Percentiles rank a stretch among this genome's conserved stretches.
phyloP scores from a whole-genome alignment of 2,888 invertebrate species.

The Isotomurus palustris region DNA sequence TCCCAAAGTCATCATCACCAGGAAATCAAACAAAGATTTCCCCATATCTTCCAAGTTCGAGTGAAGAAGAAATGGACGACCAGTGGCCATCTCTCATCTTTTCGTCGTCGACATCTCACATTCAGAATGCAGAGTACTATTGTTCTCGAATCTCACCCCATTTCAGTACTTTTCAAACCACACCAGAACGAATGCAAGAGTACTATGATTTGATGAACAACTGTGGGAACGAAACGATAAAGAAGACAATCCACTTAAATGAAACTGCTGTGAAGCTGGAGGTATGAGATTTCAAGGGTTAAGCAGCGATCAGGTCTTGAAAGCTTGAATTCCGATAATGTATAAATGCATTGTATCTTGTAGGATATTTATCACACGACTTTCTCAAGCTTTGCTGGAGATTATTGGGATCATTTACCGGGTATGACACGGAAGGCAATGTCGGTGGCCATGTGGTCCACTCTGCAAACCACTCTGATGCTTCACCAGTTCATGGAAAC shows the following conservation, averaged over 20 bases:
- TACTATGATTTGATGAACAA: constrained; percentile 15
- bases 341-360: too few relatives aligned
- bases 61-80: constrained; percentile 2
- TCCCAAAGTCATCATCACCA: too few relatives aligned
- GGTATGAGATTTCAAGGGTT: too few relatives aligned
- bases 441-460: constrained; percentile 19
- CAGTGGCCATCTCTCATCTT: not conserved
- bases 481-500: constrained; percentile 31
- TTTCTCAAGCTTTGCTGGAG: constrained; percentile 22
- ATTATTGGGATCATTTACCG: constrained; percentile 18
- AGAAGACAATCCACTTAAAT: constrained; percentile 12
- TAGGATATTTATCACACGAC: constrained; percentile 20
- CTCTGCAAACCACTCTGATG: constrained; percentile 18
- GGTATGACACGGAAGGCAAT: constrained; percentile 8
- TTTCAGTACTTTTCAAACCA: constrained; percentile 17
- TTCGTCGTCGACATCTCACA: not conserved
- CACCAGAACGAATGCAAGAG: constrained; percentile 6
- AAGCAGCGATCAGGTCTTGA: too few relatives aligned
- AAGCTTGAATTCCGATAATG: too few relatives aligned
- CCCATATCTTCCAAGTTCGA: not conserved
- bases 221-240: constrained; percentile 15
- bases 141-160: constrained; percentile 21
- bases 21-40: not conserved
- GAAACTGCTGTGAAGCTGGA: constrained; percentile 16
- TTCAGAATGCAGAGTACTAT: constrained; percentile 2